phyloP scores from a whole-genome alignment of 2,888 invertebrate genomes.

The Drosophila neotestacea region DNA sequence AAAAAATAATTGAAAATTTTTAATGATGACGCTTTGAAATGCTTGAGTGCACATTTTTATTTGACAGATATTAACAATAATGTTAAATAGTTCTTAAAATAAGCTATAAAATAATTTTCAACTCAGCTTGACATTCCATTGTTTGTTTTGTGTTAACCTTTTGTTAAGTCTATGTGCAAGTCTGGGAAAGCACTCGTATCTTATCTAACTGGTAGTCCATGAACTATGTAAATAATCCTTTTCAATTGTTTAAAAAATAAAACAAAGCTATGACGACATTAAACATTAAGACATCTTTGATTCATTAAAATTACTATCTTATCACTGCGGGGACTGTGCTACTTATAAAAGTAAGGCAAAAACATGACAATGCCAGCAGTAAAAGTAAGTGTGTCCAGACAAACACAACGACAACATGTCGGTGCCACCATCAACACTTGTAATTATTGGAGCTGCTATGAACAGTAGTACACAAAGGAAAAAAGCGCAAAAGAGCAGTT shows the following conservation, averaged over 20 bases:
- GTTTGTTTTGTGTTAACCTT: not conserved
- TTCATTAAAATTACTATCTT: slow-evolving; percentile 40
- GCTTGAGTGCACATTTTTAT: too few relatives aligned
- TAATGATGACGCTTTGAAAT: too few relatives aligned
- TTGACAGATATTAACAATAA: too few relatives aligned
- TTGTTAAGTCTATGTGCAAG: not conserved
- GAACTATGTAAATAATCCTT: slow-evolving; percentile 6
- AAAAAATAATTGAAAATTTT: too few relatives aligned
- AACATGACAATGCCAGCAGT: slow-evolving; percentile 33
- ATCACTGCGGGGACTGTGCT: slow-evolving; percentile 26
- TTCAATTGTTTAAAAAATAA: slow-evolving; percentile 5
- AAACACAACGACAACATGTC: slow-evolving; percentile 53
- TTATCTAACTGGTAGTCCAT: slow-evolving; percentile 4
- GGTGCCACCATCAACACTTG: slow-evolving; percentile 61
- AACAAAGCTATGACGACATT: slow-evolving; percentile 21
- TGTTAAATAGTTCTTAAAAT: too few relatives aligned
- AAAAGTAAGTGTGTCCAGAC: slow-evolving; percentile 15
- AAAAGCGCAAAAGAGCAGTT: slow-evolving; percentile 17
- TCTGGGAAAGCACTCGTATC: slow-evolving; percentile 6
- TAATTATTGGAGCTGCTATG: slow-evolving; percentile 58
- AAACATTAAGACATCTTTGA: slow-evolving; percentile 16
- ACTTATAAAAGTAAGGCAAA: slow-evolving; percentile 59
- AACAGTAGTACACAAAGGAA: slow-evolving; percentile 33
- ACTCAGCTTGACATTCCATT: not conserved
- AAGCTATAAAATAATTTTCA: not conserved